phyloP scores from a whole-genome alignment of 2,888 invertebrate species.

The Lutraria lutraria region DNA sequence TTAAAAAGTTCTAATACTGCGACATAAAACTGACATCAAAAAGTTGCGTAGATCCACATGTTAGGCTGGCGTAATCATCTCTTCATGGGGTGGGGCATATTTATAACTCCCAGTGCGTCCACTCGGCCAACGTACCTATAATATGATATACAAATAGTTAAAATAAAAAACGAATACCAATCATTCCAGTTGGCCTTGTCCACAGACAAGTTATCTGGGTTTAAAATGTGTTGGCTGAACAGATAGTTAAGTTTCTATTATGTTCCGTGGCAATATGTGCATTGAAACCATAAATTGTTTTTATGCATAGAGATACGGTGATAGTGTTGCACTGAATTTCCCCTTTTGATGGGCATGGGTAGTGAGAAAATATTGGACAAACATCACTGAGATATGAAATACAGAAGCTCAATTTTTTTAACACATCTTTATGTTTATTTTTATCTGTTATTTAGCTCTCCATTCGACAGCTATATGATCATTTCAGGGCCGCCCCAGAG shows the following conservation, averaged over 20 bases:
- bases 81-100: conserved; percentile 42
- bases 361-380: too few species aligned
- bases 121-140: conserved; percentile 64
- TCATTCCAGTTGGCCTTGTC: neutral
- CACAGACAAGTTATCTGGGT: neutral
- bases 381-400: neutral
- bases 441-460: too few species aligned
- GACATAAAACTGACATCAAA: neutral
- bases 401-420: neutral
- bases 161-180: too few species aligned
- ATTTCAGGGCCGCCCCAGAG: too few species aligned
- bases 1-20: neutral
- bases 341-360: too few species aligned
- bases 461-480: too few species aligned
- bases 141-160: neutral
- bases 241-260: neutral
- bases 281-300: neutral
- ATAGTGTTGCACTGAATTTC: too few species aligned
- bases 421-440: too few species aligned
- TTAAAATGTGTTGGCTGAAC: neutral
- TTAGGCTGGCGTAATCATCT: conserved; percentile 51
- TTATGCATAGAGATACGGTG: neutral
- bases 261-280: neutral
- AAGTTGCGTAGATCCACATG: neutral
- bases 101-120: conserved; percentile 57